Conservation (phyloP, 2,888 invertebrate genomes). For the Frankliniella intonsa region DNA sequence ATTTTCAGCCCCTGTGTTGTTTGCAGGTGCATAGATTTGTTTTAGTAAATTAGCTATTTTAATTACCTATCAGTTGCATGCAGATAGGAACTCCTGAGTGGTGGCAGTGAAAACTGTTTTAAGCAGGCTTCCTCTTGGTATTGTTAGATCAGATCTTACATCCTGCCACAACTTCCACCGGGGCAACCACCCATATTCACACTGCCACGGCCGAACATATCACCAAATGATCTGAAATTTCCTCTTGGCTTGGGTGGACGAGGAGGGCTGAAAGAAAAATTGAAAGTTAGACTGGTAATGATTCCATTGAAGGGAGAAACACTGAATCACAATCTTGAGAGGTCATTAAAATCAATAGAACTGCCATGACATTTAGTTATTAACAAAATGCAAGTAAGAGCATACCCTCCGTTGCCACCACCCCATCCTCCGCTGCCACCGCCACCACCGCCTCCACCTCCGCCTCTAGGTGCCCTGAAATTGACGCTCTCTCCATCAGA, state of each 20-base stretch:
- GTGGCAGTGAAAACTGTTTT: neutral
- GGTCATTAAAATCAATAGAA: neutral
- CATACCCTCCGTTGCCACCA: neutral
- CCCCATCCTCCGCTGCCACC: conserved; percentile 1
- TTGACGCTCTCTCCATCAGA: neutral
- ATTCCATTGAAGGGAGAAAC: too few species aligned
- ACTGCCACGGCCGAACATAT: neutral
- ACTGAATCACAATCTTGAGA: neutral
- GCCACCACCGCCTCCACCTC: neutral
- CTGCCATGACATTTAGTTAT: neutral
- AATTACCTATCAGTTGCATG: neutral
- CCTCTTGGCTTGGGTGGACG: neutral
- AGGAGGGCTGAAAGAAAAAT: neutral
- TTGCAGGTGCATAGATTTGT: neutral
- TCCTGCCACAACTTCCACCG: neutral
- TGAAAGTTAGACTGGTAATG: too few species aligned
- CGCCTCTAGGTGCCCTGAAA: neutral
- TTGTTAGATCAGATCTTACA: neutral
- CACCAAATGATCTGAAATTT: conserved; percentile 13
- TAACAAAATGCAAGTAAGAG: neutral
- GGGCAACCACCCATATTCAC: neutral
- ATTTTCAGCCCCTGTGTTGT: neutral
- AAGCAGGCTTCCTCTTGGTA: neutral
- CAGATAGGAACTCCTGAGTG: neutral
- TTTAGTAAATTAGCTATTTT: too few species aligned